Percentiles rank a stretch among this genome's conserved stretches.
phyloP scores from a whole-genome alignment of 2,888 invertebrate genomes.

The Apotomis betuletana region DNA sequence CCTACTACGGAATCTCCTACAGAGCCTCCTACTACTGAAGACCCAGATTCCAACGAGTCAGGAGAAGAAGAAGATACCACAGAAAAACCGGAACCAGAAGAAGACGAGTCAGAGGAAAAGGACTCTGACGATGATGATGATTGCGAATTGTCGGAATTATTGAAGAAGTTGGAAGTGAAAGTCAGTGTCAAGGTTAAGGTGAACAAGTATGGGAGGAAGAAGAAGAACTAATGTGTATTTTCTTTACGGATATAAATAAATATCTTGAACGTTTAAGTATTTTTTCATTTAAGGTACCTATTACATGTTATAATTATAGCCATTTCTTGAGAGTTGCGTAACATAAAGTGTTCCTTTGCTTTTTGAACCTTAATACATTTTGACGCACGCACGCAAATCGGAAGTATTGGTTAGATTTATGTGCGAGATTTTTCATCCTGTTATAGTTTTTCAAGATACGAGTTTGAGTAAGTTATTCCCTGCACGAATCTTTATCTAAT shows the following conservation, averaged over 20 bases:
- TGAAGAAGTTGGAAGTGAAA: constrained; percentile 69
- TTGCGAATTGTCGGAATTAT: constrained; percentile 57
- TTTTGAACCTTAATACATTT: too few species aligned
- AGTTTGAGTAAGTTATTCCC: too few species aligned
- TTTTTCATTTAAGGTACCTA: neutral
- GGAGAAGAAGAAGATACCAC: constrained; percentile 41
- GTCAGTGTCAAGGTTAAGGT: constrained; percentile 72
- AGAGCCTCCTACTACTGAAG: constrained; percentile 37
- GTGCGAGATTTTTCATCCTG: too few species aligned
- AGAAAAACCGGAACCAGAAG: constrained; percentile 46
- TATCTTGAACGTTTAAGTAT: neutral
- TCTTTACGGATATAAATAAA: constrained; percentile 26
- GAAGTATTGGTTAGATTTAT: too few species aligned
- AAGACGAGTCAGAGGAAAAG: constrained; percentile 53
- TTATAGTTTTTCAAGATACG: too few species aligned
- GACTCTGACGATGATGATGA: constrained; percentile 49
- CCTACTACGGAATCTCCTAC: constrained; percentile 14
- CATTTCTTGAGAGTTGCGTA: too few species aligned
- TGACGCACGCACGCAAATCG: too few species aligned
- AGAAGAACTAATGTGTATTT: constrained; percentile 44
- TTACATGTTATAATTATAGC: too few species aligned
- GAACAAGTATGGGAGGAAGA: constrained; percentile 59
- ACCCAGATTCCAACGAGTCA: constrained; percentile 35
- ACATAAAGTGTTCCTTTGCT: too few species aligned
- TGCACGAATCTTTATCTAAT: neutral